Evolutionary conservation across 2,888 invertebrate species (phyloP), one percentile per base, ranked within the genome.

Genomic region (Ochropleura plecta): DNA sequence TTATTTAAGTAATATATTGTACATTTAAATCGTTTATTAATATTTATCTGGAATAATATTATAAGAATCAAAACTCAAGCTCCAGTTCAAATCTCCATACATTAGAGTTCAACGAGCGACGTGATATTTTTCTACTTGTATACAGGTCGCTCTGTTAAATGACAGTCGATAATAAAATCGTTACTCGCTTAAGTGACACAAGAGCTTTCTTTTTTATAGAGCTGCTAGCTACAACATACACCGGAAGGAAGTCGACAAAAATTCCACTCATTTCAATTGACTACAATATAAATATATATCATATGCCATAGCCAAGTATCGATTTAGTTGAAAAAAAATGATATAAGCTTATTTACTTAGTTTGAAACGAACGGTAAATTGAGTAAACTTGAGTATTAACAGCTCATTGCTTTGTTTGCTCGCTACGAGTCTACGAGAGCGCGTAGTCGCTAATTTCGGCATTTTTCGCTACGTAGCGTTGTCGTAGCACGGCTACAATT

Each of bases 31-130:
- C 0, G 40, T 63, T 77, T 20, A 64, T 59, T 46, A 68, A 57
- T 48, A 69, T 53, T 65, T 51, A 64, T 48, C 1, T 12, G 71
- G 62, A 40, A n/a, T 51, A 18, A 4, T 18, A 48, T 44, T 44
- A 12, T 9, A 18, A 57, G 0, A 57, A 60, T 64, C n/a, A 63
- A 57, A 57, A 48, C 40, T 53, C 10, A 40, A 73, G 20, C 63
- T 30, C 3, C 10, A 64, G 57, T 73, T 9, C 7, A 76, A 78
- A 69, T 63, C 72, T 78, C 74, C 70, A 78, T 84, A 84, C 64
- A 82, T 85, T 84, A 85, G 85, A 87, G 84, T 85, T 87, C 87
- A 87, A 85, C 87, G 87, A 76, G 86, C 79, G 57, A 63, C 53
- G 18, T 53, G 68, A 68, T 74, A 55, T 20, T 44, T 44, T 68